Evolutionary conservation across 2,113 vertebrate genomes (phyloP), one percentile per base, ranked within the genome.

Genomic region (Apteryx mantelli): DNA sequence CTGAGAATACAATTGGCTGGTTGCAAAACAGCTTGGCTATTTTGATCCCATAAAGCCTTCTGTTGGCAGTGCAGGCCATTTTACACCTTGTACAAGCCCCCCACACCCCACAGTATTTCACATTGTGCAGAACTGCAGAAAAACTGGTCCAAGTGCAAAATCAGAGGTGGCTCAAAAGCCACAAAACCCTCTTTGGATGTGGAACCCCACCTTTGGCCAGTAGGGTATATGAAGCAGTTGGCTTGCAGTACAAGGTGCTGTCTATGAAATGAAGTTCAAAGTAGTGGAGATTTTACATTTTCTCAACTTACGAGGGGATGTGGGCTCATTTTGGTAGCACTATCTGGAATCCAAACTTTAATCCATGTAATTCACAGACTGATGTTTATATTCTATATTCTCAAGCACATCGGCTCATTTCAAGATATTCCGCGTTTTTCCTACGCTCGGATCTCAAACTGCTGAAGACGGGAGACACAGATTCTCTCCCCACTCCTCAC

Each of bases 331-430:
- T 81, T 42, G 28, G 9, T 44, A 13, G 18, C 60, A n/a, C 20
- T 14, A 16, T 8, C 42, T 7, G 1, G 21, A 68, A 42, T 75
- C 19, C 36, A 75, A 68, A 81, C 2, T 55, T 70, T 34, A 61
- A 64, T 65, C 30, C 26, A 7, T 0, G 0, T 48, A 78, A 91
- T 81, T 64, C 38, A 34, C 0, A 0, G 9, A 4, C 9, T 58
- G 20, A 12, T 78, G 11, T 11, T 34, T 42, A 16, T 5, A 28
- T 17, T 21, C 24, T 1, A 1, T 7, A 8, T 21, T 13, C n/a
- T 12, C 13, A 58, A 61, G 50, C 40, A 64, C 30, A 38, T 3
- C 16, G 38, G 15, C 38, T 60, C 12, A 4, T 58, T 85, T 81
- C 75, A 77, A 64, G 89, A 34, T 32, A 34, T 34, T 64, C 36